A percentile compares a stretch with the other conserved stretches of the same genome.
Evolutionary conservation across 1,140 invertebrate species (phyloP).

Genomic region (Aphaenogaster ashmeadi): DNA sequence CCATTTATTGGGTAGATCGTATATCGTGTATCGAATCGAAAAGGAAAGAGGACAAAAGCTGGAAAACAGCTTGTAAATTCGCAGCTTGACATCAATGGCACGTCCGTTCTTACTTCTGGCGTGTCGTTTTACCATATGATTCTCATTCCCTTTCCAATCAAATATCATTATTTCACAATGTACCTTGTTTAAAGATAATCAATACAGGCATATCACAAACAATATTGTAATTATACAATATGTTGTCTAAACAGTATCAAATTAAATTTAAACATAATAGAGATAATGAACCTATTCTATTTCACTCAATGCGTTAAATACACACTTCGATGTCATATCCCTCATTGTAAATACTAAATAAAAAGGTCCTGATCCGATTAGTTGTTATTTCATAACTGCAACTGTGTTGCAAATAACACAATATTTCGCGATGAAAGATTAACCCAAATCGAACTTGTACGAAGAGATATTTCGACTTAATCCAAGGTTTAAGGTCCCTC

Average conservation of each 20-base stretch:
- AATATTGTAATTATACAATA: background rate
- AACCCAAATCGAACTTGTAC: slow-evolving; percentile 49
- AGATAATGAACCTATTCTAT: background rate
- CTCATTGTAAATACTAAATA: background rate
- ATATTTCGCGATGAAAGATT: slow-evolving; percentile 54
- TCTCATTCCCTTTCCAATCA: background rate
- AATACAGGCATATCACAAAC: background rate
- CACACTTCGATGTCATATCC: background rate
- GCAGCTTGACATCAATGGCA: slow-evolving; percentile 47
- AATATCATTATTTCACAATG: background rate
- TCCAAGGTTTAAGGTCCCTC: slow-evolving; percentile 62
- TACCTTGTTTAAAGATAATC: background rate
- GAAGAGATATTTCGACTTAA: slow-evolving; percentile 69
- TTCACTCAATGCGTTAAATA: background rate
- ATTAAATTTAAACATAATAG: background rate
- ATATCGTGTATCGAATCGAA: slow-evolving; percentile 46
- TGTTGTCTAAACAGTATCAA: background rate
- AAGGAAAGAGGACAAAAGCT: slow-evolving; percentile 38
- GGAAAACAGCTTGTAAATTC: slow-evolving; percentile 59
- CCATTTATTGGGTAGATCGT: slow-evolving; percentile 49
- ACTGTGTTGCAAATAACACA: background rate
- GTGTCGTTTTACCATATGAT: slow-evolving; percentile 18
- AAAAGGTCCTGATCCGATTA: background rate
- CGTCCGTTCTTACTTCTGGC: slow-evolving; percentile 11
- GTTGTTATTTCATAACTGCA: background rate